These are phyloP conservation scores for Chrysaora quinquecirrha DNA, from an alignment of 30 jellyfish, hydroid and myxozoan genomes.

Conservation along the genomic window DNA sequence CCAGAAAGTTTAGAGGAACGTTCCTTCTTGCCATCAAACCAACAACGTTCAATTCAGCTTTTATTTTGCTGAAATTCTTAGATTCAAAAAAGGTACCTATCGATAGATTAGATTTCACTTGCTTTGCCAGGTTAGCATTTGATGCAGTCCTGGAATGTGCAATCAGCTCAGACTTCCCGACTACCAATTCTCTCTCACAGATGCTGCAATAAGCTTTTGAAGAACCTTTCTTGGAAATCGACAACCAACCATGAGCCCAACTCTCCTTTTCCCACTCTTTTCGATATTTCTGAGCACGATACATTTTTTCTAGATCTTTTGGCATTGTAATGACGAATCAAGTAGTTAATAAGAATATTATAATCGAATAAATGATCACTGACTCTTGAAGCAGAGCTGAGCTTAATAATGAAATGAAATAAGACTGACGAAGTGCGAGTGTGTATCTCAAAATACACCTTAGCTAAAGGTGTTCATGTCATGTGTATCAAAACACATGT, in stretches of 20 bases:
- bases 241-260: constrained; percentile 8
- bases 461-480: too few species aligned
- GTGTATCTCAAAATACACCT: too few species aligned
- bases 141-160: neutral
- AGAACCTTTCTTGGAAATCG: constrained; percentile 3
- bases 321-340: too few species aligned
- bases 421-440: too few species aligned
- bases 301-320: neutral
- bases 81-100: neutral
- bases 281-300: constrained; percentile 1
- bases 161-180: constrained; percentile 7
- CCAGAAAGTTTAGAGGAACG: neutral
- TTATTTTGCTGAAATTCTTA: neutral
- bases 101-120: neutral
- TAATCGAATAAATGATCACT: too few species aligned
- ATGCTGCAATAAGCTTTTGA: constrained; percentile 1
- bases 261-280: constrained; percentile 6
- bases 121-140: neutral
- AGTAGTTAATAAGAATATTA: too few species aligned
- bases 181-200: neutral
- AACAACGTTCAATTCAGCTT: constrained; percentile 7
- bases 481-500: too few species aligned
- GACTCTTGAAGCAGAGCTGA: too few species aligned
- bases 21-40: constrained; percentile 12
- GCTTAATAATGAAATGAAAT: too few species aligned